These are phyloP conservation scores for Philhelius pedissequus DNA, from an alignment of 2,888 invertebrate species.

Conservation along the genomic window DNA sequence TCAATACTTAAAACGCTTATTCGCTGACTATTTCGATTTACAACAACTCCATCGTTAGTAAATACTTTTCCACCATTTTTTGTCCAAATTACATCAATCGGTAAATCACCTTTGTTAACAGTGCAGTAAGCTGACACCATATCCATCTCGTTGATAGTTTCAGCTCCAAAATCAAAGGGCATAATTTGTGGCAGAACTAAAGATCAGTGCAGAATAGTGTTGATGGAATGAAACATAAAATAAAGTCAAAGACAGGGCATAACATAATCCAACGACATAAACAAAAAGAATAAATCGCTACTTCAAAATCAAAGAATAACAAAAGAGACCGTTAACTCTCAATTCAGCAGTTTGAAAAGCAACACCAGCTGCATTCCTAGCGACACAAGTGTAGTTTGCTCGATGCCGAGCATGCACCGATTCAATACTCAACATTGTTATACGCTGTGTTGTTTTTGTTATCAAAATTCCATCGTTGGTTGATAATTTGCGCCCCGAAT, in stretches of 20 bases:
- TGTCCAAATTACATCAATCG: slow-evolving; percentile 87
- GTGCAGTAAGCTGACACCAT: slow-evolving; percentile 85
- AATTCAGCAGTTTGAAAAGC: slow-evolving; percentile 85
- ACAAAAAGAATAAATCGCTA: neutral
- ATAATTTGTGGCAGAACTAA: slow-evolving; percentile 86
- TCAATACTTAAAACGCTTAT: slow-evolving; percentile 83
- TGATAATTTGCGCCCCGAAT: slow-evolving; percentile 81
- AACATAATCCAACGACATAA: slow-evolving; percentile 49
- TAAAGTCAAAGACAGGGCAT: slow-evolving; percentile 21
- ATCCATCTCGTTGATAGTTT: slow-evolving; percentile 84
- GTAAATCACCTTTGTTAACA: slow-evolving; percentile 88
- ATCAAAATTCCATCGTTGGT: slow-evolving; percentile 82
- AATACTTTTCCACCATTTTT: slow-evolving; percentile 79
- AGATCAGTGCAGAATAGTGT: neutral
- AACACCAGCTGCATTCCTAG: slow-evolving; percentile 85
- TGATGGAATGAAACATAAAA: slow-evolving; percentile 15
- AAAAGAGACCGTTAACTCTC: slow-evolving; percentile 84
- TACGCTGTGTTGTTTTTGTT: slow-evolving; percentile 83
- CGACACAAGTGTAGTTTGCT: slow-evolving; percentile 88
- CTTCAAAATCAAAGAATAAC: slow-evolving; percentile 43
- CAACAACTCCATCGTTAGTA: slow-evolving; percentile 81
- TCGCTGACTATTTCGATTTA: slow-evolving; percentile 79
- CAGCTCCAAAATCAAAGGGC: slow-evolving; percentile 86
- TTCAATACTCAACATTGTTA: slow-evolving; percentile 85
- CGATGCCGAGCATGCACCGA: slow-evolving; percentile 85